Evolutionary conservation across 2,113 vertebrate species (phyloP).

Genomic region (Calyptommatus sinebrachiatus): DNA sequence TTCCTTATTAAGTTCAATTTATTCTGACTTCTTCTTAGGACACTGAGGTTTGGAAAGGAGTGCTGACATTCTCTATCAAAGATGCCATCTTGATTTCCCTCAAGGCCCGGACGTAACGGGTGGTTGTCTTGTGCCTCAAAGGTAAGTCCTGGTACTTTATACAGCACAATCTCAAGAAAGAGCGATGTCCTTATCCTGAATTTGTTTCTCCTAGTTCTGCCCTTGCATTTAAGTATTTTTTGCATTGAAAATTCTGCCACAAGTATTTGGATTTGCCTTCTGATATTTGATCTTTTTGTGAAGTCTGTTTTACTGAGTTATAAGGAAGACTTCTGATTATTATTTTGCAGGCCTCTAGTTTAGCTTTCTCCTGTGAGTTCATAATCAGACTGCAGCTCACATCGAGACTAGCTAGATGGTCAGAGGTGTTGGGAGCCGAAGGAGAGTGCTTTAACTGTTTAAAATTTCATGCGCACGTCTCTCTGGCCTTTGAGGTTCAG

Average conservation of each 20-base stretch:
- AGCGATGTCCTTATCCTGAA: background rate
- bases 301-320: background rate
- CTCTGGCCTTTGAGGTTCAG: too few species aligned
- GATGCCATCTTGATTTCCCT: slow-evolving; percentile 41
- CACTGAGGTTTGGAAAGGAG: slow-evolving; percentile 60
- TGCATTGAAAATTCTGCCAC: background rate
- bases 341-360: background rate
- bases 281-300: background rate
- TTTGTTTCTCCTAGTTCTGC: background rate
- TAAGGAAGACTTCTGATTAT: background rate
- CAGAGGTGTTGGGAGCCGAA: too few species aligned
- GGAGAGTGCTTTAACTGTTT: too few species aligned
- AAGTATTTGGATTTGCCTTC: too few species aligned
- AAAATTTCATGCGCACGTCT: too few species aligned
- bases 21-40: slow-evolving; percentile 56
- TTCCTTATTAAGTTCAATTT: slow-evolving; percentile 46
- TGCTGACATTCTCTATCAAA: slow-evolving; percentile 48
- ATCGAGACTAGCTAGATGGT: too few species aligned
- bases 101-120: slow-evolving; percentile 42
- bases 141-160: slow-evolving; percentile 52
- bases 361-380: too few species aligned
- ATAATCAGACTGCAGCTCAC: too few species aligned
- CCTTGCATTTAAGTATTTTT: too few species aligned
- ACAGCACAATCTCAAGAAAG: background rate
- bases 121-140: slow-evolving; percentile 40